phyloP scores from a whole-genome alignment of 2,888 invertebrate genomes.

The Drosophila mimetica region DNA sequence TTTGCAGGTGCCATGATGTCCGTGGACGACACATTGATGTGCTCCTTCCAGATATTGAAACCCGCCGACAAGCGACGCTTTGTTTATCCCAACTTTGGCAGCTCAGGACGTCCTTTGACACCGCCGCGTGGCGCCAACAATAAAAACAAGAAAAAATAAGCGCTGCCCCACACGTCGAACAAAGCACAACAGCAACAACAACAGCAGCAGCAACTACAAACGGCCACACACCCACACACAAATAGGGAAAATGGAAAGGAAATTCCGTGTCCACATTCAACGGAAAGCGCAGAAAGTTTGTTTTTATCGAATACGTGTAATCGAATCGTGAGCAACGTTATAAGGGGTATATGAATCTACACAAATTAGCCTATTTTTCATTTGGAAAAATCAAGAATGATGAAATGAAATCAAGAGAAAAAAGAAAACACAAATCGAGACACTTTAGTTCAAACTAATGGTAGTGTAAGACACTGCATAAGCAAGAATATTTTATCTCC shows the following conservation, averaged over 20 bases:
- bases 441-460: constrained; percentile 76
- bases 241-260: constrained; percentile 43
- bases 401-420: constrained; percentile 27
- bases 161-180: constrained; percentile 28
- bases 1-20: constrained; percentile 96
- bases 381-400: constrained; percentile 44
- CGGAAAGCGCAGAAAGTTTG: constrained; percentile 47
- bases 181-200: constrained; percentile 17
- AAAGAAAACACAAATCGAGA: constrained; percentile 59
- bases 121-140: constrained; percentile 97
- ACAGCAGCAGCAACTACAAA: constrained; percentile 36
- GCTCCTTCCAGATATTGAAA: constrained; percentile 98
- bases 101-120: constrained; percentile 98
- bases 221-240: constrained; percentile 47
- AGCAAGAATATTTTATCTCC: constrained; percentile 73
- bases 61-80: constrained; percentile 99
- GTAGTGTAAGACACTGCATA: constrained; percentile 75
- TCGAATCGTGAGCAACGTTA: constrained; percentile 75
- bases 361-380: constrained; percentile 67
- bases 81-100: constrained; percentile 95
- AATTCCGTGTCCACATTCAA: constrained; percentile 45
- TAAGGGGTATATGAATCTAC: constrained; percentile 62
- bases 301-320: constrained; percentile 75
- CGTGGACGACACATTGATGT: constrained; percentile 99
- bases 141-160: constrained; percentile 97